phyloP scores from a whole-genome alignment of 2,888 invertebrate genomes.

The Aleiodes testaceus region DNA sequence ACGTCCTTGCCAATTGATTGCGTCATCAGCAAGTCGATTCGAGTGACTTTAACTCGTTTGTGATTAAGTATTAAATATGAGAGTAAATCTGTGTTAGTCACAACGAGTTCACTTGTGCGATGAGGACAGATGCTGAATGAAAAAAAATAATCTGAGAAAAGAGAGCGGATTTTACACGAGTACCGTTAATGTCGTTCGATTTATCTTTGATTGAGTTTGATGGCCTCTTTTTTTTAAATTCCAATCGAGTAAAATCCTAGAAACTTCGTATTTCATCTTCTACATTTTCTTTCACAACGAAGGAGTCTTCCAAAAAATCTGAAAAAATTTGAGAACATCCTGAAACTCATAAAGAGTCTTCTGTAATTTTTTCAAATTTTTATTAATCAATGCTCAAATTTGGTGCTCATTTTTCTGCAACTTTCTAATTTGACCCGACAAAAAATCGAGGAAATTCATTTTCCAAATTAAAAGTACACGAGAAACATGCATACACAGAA shows the following conservation, averaged over 20 bases:
- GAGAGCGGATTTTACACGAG: not conserved
- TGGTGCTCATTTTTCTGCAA: not conserved
- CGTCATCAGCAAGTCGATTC: constrained; percentile 54
- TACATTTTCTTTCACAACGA: too few species aligned
- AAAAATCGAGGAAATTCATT: not conserved
- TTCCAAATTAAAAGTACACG: not conserved
- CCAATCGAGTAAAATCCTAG: too few species aligned
- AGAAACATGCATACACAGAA: too few species aligned
- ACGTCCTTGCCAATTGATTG: constrained; percentile 60
- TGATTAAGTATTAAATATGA: constrained; percentile 12
- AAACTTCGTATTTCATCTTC: too few species aligned
- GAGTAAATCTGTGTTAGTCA: constrained; percentile 7
- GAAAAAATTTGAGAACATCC: too few species aligned
- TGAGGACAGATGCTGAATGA: not conserved
- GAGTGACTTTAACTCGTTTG: constrained; percentile 21
- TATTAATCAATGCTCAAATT: not conserved
- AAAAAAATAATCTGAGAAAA: constrained; percentile 13
- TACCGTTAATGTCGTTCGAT: constrained; percentile 53
- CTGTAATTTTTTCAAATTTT: not conserved
- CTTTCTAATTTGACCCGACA: not conserved
- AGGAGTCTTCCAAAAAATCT: too few species aligned
- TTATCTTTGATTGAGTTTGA: not conserved
- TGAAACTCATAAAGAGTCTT: not conserved
- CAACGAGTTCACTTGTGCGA: not conserved
- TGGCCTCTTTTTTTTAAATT: too few species aligned